A percentile compares a stretch with the other conserved stretches of the same genome.
Conservation (phyloP, 2,888 invertebrate genomes). For the Sinelater perroti region DNA sequence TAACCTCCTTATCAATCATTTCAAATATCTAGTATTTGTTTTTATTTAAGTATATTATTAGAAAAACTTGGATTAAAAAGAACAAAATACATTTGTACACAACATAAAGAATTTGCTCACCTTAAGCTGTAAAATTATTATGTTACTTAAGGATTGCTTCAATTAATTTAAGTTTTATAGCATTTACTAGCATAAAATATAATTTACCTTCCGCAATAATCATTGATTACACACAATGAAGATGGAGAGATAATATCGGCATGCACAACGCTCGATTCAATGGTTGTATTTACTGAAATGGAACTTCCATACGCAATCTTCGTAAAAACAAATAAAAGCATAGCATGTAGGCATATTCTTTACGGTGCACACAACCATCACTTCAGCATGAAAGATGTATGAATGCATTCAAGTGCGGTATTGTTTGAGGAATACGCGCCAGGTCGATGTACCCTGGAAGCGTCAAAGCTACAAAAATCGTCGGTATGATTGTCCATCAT, state of each 20-base stretch:
- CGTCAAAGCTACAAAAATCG: conserved; percentile 12
- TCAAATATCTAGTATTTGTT: too few relatives aligned
- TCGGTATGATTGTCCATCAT: too few relatives aligned
- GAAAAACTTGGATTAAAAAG: too few relatives aligned
- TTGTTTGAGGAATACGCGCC: conserved; percentile 22
- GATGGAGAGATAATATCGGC: background rate
- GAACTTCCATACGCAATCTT: background rate
- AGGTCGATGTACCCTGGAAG: conserved; percentile 24
- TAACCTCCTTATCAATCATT: too few relatives aligned
- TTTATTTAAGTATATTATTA: too few relatives aligned
- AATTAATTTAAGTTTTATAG: too few relatives aligned
- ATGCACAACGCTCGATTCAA: background rate
- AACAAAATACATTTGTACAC: too few relatives aligned
- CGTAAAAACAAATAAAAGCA: conserved; percentile 1
- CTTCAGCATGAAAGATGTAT: conserved; percentile 21
- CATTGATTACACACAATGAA: background rate
- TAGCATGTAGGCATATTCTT: conserved; percentile 8
- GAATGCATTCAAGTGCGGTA: conserved; percentile 25
- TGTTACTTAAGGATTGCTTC: too few relatives aligned
- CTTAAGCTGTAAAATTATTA: too few relatives aligned
- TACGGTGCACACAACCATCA: conserved; percentile 21
- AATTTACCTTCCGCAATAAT: too few relatives aligned
- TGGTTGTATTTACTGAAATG: background rate
- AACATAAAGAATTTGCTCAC: too few relatives aligned
- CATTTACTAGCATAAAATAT: too few relatives aligned